Evolutionary conservation across 2,797 vertebrate genomes (phyloP).

Genomic region (Sciurus carolinensis): DNA sequence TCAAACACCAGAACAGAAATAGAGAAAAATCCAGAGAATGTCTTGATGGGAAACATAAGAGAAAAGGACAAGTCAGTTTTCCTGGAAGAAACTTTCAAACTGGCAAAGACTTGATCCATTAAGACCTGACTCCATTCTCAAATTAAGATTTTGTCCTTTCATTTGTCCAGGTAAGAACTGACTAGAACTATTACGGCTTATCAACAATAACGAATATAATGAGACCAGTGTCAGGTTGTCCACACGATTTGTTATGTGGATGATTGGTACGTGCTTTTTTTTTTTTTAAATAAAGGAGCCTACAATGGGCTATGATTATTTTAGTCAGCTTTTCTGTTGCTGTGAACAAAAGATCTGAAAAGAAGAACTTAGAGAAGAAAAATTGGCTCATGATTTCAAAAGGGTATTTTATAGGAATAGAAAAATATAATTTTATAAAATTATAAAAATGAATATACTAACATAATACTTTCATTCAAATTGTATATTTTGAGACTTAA

Average conservation of each 20-base stretch:
- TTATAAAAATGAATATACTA: conserved; percentile 36
- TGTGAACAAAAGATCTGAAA: no score
- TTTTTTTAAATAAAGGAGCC: background rate
- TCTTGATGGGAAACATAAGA: background rate
- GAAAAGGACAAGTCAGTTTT: background rate
- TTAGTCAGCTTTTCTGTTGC: no score
- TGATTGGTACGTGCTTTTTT: background rate
- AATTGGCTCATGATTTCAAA: no score
- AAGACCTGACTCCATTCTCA: background rate
- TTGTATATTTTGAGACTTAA: background rate
- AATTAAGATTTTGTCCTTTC: background rate
- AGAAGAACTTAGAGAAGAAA: no score
- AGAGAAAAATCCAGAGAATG: background rate
- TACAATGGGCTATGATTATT: background rate
- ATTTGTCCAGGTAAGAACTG: background rate
- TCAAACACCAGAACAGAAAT: background rate
- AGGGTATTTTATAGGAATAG: background rate
- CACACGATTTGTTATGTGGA: background rate
- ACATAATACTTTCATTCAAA: background rate
- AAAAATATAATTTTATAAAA: background rate
- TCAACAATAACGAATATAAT: background rate
- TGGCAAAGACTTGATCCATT: background rate
- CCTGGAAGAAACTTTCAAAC: background rate
- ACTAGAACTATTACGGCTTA: background rate
- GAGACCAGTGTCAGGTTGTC: background rate